A percentile compares a stretch with the other conserved stretches of the same genome.
Conservation (phyloP, 2,888 invertebrate genomes). For the Anthrax anthrax region DNA sequence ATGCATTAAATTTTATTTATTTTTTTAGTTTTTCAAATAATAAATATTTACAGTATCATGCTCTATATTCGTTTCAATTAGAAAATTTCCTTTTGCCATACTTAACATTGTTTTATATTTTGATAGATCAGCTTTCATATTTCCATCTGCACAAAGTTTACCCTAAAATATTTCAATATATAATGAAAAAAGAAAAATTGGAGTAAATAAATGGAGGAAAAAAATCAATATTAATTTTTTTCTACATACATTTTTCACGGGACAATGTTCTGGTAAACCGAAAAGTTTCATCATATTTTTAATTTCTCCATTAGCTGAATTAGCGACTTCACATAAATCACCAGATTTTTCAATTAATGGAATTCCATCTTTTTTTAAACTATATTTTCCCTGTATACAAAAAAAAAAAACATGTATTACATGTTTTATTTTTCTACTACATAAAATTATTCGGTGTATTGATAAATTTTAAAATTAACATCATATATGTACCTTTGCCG, state of each 20-base stretch:
- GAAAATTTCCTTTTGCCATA: conserved; percentile 31
- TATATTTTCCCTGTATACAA: conserved; percentile 23
- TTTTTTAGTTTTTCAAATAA: background rate
- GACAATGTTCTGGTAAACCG: conserved; percentile 34
- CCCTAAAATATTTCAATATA: conserved; percentile 14
- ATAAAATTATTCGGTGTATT: too few species aligned
- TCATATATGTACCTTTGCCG: conserved; percentile 26
- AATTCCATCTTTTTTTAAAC: conserved; percentile 32
- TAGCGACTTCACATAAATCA: conserved; percentile 31
- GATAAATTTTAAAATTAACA: background rate
- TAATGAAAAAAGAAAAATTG: background rate
- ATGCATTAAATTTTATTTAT: background rate
- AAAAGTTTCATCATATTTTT: conserved; percentile 27
- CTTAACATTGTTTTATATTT: conserved; percentile 34
- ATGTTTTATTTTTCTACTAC: too few species aligned
- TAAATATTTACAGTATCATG: conserved; percentile 33
- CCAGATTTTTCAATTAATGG: conserved; percentile 32
- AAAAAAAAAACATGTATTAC: background rate
- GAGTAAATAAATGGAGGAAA: background rate
- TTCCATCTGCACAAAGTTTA: conserved; percentile 28
- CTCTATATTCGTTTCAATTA: conserved; percentile 26
- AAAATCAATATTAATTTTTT: background rate
- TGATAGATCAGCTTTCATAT: conserved; percentile 28
- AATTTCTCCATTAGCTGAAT: conserved; percentile 15
- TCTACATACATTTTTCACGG: conserved; percentile 25